These are phyloP conservation scores for Phortica variegata DNA, from an alignment of 1,140 invertebrate genomes.

Conservation along the genomic window DNA sequence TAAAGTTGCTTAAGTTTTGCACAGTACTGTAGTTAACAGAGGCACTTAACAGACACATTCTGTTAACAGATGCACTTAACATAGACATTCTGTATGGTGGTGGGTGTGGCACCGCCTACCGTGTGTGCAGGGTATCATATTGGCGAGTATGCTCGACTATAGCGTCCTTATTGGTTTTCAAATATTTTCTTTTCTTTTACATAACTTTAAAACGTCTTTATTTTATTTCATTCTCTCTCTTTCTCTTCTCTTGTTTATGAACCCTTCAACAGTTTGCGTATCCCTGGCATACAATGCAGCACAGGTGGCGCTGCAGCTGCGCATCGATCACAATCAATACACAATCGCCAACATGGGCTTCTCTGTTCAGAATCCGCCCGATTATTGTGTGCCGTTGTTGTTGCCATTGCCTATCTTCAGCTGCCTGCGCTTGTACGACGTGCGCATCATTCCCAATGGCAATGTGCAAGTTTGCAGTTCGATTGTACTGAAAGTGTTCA, in stretches of 20 bases:
- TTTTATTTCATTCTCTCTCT: too few species aligned
- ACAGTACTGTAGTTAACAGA: too few species aligned
- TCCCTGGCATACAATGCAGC: conserved; percentile 13
- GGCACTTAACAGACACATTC: background rate
- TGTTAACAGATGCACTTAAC: too few species aligned
- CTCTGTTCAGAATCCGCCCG: conserved; percentile 25
- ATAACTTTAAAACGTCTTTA: too few species aligned
- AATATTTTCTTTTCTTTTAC: too few species aligned
- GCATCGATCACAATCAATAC: conserved; percentile 23
- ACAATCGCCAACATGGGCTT: conserved; percentile 22
- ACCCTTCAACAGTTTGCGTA: conserved; percentile 19
- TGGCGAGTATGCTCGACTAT: too few species aligned
- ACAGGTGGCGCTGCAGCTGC: conserved; percentile 20
- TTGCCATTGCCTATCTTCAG: conserved; percentile 27
- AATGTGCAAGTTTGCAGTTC: conserved; percentile 30
- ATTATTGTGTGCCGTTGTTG: conserved; percentile 30
- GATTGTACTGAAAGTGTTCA: conserved; percentile 30
- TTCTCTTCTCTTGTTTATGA: background rate
- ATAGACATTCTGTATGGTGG: too few species aligned
- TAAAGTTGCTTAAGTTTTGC: too few species aligned
- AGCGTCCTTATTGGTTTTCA: too few species aligned
- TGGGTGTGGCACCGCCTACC: too few species aligned
- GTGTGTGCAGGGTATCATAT: too few species aligned
- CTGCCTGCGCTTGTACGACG: conserved; percentile 30
- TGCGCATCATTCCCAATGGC: conserved; percentile 15